Conservation (phyloP, 2,888 invertebrate genomes). For the Drosophila setosimentum region DNA sequence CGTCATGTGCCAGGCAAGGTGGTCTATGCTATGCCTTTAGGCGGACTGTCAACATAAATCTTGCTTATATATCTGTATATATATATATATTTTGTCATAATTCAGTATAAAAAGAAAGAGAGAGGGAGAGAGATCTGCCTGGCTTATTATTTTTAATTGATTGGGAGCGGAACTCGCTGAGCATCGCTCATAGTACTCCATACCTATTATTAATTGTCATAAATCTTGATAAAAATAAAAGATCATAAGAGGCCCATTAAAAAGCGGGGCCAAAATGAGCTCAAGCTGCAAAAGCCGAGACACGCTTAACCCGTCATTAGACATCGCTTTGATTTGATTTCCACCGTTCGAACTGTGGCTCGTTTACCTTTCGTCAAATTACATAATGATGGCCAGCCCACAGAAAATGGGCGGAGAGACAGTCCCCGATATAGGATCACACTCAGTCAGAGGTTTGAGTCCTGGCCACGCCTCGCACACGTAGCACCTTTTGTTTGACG, state of each 20-base stretch:
- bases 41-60: constrained; percentile 63
- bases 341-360: constrained; percentile 33
- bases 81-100: constrained; percentile 70
- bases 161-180: constrained; percentile 72
- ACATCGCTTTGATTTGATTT: constrained; percentile 57
- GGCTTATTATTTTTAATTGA: constrained; percentile 64
- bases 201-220: constrained; percentile 85
- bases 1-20: constrained; percentile 66
- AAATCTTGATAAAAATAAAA: constrained; percentile 82
- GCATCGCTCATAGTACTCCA: constrained; percentile 25
- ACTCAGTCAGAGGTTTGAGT: constrained; percentile 35
- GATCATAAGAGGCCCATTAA: constrained; percentile 75
- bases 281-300: constrained; percentile 65
- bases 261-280: constrained; percentile 41
- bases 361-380: constrained; percentile 72
- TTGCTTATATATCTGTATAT: constrained; percentile 50
- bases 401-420: constrained; percentile 5
- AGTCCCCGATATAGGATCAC: not conserved
- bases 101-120: constrained; percentile 27
- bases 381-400: constrained; percentile 76
- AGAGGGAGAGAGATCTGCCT: constrained; percentile 3
- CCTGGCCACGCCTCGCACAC: constrained; percentile 51
- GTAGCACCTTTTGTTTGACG: constrained; percentile 56
- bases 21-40: constrained; percentile 42
- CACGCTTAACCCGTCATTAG: constrained; percentile 59